A percentile compares a stretch with the other conserved stretches of the same genome.
These are phyloP conservation scores for Drosophila villosipedis DNA, from an alignment of 2,888 invertebrate species.

Conservation along the genomic window DNA sequence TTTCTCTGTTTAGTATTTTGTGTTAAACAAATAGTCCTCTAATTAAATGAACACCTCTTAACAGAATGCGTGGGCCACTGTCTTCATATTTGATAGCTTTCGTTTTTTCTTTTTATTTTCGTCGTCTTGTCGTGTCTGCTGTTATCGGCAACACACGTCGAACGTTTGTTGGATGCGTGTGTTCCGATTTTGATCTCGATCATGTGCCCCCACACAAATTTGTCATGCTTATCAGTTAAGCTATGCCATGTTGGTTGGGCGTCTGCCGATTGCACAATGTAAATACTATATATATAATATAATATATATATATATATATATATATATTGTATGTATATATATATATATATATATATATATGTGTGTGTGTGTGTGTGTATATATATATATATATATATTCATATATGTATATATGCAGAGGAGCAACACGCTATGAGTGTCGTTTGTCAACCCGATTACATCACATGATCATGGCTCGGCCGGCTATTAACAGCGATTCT, in stretches of 20 bases:
- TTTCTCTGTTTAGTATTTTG: neutral
- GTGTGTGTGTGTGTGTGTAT: no score
- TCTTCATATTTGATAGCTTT: neutral
- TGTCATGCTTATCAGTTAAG: slow-evolving; percentile 75
- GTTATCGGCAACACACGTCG: slow-evolving; percentile 28
- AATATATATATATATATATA: neutral
- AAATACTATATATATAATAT: neutral
- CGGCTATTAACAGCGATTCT: neutral
- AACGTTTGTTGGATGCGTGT: slow-evolving; percentile 18
- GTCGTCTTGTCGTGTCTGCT: neutral
- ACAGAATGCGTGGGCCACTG: neutral
- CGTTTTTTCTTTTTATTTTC: neutral
- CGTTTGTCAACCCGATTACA: slow-evolving; percentile 21
- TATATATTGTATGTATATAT: neutral
- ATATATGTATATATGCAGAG: neutral
- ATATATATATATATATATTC: neutral
- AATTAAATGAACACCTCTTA: slow-evolving; percentile 45
- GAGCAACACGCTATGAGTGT: slow-evolving; percentile 8
- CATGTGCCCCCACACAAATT: slow-evolving; percentile 73
- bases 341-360: neutral
- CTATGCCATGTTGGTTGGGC: slow-evolving; percentile 29
- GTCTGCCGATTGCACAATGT: slow-evolving; percentile 21
- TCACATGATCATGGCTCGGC: slow-evolving; percentile 45
- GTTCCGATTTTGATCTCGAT: slow-evolving; percentile 55
- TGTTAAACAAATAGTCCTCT: slow-evolving; percentile 19